A percentile compares a stretch with the other conserved stretches of the same genome.
Evolutionary conservation across 2,113 vertebrate species (phyloP).

Genomic region (Oryzias woworae): DNA sequence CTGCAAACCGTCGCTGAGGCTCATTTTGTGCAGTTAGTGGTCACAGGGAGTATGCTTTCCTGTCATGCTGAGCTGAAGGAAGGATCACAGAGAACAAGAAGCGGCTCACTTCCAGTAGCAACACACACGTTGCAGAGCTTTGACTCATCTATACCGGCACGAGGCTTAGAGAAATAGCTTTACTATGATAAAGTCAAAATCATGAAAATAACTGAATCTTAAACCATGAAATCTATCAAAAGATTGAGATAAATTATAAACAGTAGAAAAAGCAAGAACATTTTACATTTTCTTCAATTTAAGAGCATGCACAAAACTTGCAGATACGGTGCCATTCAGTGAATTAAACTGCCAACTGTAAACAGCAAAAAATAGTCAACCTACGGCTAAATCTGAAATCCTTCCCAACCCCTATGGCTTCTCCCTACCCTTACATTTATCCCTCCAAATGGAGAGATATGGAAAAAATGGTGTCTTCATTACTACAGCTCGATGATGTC

Average conservation of each 20-base stretch:
- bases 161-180: not conserved
- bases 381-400: not conserved
- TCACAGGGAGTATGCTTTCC: slow-evolving; percentile 43
- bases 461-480: too few relatives aligned
- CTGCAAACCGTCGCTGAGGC: slow-evolving; percentile 30
- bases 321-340: not conserved
- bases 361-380: not conserved
- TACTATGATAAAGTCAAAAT: not conserved
- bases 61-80: slow-evolving; percentile 43
- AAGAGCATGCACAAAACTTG: not conserved
- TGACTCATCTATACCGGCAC: not conserved
- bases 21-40: slow-evolving; percentile 37
- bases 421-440: too few relatives aligned
- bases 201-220: too few relatives aligned
- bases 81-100: slow-evolving; percentile 31
- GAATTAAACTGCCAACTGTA: not conserved
- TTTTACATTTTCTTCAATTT: too few relatives aligned
- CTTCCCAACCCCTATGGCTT: too few relatives aligned
- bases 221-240: too few relatives aligned
- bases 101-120: slow-evolving; percentile 7
- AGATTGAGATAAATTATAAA: too few relatives aligned
- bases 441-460: too few relatives aligned
- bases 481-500: too few relatives aligned
- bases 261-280: too few relatives aligned
- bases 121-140: not conserved